Percentiles rank a stretch among this genome's conserved stretches.
These are phyloP conservation scores for Micronycteris hirsuta DNA, from an alignment of 2,113 vertebrate genomes.

Conservation along the genomic window DNA sequence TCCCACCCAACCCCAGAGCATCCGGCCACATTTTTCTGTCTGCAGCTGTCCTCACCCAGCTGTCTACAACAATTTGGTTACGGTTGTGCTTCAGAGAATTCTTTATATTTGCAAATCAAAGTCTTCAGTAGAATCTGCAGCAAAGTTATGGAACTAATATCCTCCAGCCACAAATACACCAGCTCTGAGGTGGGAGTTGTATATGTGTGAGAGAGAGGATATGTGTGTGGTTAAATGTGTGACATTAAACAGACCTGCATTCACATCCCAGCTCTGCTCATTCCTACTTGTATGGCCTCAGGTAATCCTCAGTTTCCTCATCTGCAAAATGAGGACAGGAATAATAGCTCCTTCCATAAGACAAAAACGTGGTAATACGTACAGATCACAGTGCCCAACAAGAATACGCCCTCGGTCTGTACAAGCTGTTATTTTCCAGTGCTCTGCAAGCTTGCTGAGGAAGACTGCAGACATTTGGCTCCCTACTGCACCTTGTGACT, in stretches of 20 bases:
- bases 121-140: constrained; percentile 27
- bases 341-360: not conserved
- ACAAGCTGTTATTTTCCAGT: not conserved
- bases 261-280: not conserved
- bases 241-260: not conserved
- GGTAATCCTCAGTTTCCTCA: not conserved
- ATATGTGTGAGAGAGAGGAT: not conserved
- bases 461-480: not conserved
- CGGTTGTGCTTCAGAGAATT: constrained; percentile 38
- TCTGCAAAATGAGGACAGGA: not conserved
- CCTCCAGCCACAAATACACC: not conserved
- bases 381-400: not conserved
- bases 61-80: constrained; percentile 48
- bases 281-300: not conserved
- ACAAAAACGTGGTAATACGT: not conserved
- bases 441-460: not conserved
- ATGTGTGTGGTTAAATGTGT: not conserved
- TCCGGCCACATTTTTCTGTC: constrained; percentile 28
- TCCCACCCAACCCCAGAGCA: not conserved
- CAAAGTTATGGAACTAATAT: not conserved
- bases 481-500: not conserved
- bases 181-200: not conserved
- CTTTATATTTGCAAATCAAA: constrained; percentile 66
- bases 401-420: not conserved
- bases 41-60: constrained; percentile 32